Base-by-base conservation (phyloP, 2,888 invertebrate genomes). In the Tenthredo notha region DNA sequence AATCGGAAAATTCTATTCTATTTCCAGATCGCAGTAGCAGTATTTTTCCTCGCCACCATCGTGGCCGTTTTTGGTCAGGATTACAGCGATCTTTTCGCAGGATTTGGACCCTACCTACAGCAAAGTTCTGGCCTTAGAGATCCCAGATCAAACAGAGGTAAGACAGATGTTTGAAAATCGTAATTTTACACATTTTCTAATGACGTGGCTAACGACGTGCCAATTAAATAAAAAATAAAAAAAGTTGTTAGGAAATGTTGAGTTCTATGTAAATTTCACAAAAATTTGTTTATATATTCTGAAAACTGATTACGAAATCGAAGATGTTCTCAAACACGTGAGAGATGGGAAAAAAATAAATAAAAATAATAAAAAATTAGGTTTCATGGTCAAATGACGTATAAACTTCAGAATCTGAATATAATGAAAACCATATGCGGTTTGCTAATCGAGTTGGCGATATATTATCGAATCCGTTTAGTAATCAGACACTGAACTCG, bases 61-160 rank as follows among this genome's bases (percentile, higher is more conserved):
- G 88, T 91, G n/a, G 86, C 87, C 72, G 84, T 61, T 10, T 84
- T 84, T 67, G 91, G 90, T 9, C 92, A 93, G 87, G 90, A 90
- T 86, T 80, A 93, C 85, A 90, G 90, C 84, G 91, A 92, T 84
- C 87, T 93, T 21, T 91, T 92, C 86, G 89, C 92, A 40, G 92
- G 92, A 86, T 92, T 93, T 84, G 91, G 91, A 37, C 90, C 92
- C 1, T 92, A 92, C 87, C 85, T 91, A 21, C 90, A 89, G 84
- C 43, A 43, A 21, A 84, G 87, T 50, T 86, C 90, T 21, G 88
- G 90, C 58, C 90, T 91, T 88, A 89, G 92, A 85, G 92, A 92
- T 87, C 90, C 93, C n/a, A 89, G 93, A 88, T 91, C 93, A 40
- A 93, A 93, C 86, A 92, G 90, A 84, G 93, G 93, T 92, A 21